phyloP scores from a whole-genome alignment of 2,888 invertebrate species.

The Stomorhina lunata region DNA sequence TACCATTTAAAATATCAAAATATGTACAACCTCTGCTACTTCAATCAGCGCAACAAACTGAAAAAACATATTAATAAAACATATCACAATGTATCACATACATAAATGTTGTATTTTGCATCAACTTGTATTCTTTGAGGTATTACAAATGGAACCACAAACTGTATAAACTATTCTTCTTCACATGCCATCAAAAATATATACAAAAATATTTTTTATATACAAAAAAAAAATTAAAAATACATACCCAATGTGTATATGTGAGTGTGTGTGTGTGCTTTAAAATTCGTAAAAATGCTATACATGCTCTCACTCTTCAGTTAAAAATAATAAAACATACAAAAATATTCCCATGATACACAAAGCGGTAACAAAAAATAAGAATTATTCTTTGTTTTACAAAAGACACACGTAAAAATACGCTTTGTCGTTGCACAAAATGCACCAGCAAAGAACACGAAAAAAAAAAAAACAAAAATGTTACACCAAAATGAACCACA shows the following conservation, averaged over 20 bases:
- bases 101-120: neutral
- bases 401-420: slow-evolving; percentile 53
- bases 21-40: neutral
- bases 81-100: neutral
- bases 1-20: neutral
- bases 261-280: neutral
- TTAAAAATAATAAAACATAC: neutral
- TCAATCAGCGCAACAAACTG: neutral
- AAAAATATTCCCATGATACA: slow-evolving; percentile 10
- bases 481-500: slow-evolving; percentile 57
- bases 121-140: neutral
- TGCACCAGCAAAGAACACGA: neutral
- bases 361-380: slow-evolving; percentile 23
- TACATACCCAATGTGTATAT: neutral
- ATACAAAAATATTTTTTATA: too few relatives aligned
- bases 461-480: slow-evolving; percentile 17
- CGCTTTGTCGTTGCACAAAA: slow-evolving; percentile 44
- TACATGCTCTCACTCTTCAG: too few relatives aligned
- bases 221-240: neutral
- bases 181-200: slow-evolving; percentile 15
- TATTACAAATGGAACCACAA: slow-evolving; percentile 6
- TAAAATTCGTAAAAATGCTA: too few relatives aligned
- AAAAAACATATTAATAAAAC: neutral
- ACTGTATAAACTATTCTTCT: slow-evolving; percentile 5
- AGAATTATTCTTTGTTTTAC: slow-evolving; percentile 51